Percentiles rank a stretch among this genome's conserved stretches.
phyloP scores from a whole-genome alignment of 2,797 vertebrate species.

The Argyrosomus regius region DNA sequence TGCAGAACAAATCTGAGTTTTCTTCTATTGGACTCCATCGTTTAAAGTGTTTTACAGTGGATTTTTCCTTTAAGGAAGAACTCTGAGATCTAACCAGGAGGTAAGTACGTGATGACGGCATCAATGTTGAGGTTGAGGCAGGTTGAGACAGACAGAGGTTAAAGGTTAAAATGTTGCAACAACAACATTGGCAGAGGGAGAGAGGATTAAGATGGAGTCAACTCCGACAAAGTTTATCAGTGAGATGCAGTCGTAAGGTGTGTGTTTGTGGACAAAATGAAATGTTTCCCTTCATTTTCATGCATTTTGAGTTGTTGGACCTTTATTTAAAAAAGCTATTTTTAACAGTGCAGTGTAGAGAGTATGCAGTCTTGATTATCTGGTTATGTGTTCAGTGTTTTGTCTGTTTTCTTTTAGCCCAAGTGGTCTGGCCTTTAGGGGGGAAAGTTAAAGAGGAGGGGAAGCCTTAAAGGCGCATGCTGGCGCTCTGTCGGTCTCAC shows the following conservation, averaged over 20 bases:
- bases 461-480: constrained; percentile 70
- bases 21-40: no score
- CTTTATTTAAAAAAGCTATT: background rate
- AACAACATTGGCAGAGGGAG: constrained; percentile 55
- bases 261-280: constrained; percentile 22
- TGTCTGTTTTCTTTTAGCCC: background rate
- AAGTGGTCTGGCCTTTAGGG: constrained; percentile 26
- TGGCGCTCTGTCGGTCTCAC: constrained; percentile 82
- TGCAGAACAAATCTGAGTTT: background rate
- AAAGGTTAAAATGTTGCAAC: constrained; percentile 63
- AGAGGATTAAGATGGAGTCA: constrained; percentile 16
- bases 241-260: constrained; percentile 11
- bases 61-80: constrained; percentile 49
- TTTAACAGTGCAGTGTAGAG: background rate
- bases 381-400: background rate
- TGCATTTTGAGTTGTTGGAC: constrained; percentile 43
- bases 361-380: background rate
- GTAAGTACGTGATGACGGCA: constrained; percentile 6
- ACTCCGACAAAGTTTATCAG: constrained; percentile 27
- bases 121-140: constrained; percentile 47
- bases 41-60: constrained; percentile 7
- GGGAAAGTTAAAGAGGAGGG: constrained; percentile 39
- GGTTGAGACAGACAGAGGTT: constrained; percentile 77
- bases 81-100: constrained; percentile 27
- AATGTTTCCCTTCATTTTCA: constrained; percentile 25